Conservation (phyloP, 2,797 vertebrate species). For the Brachyalestes nurse region DNA sequence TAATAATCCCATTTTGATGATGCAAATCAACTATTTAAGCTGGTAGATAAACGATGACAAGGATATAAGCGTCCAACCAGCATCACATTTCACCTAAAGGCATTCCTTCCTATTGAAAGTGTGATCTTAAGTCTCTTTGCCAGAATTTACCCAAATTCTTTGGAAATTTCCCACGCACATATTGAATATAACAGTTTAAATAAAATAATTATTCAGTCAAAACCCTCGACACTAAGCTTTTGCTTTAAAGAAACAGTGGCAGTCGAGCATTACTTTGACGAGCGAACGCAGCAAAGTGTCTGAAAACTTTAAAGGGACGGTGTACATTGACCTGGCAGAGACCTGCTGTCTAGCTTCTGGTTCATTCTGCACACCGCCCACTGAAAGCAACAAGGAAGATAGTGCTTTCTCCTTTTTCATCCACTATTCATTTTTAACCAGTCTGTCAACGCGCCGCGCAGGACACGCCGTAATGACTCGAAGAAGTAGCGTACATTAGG, state of each 20-base stretch:
- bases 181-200: no score
- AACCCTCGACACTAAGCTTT: not conserved
- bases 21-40: no score
- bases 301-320: not conserved
- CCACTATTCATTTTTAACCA: slow-evolving; percentile 72
- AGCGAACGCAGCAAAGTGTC: not conserved
- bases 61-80: no score
- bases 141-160: no score
- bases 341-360: slow-evolving; percentile 36
- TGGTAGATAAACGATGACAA: no score
- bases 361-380: not conserved
- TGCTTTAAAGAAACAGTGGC: not conserved
- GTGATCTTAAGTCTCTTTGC: no score
- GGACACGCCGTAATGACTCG: slow-evolving; percentile 51
- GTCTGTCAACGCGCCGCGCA: slow-evolving; percentile 69
- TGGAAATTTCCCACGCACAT: no score
- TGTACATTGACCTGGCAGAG: slow-evolving; percentile 22
- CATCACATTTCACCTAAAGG: no score
- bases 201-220: no score
- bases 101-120: no score
- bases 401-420: slow-evolving; percentile 69
- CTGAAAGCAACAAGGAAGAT: not conserved
- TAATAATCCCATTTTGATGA: no score
- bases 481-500: slow-evolving; percentile 54
- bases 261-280: not conserved